Evolutionary conservation across 2,113 vertebrate genomes (phyloP).

Genomic region (Sardina pilchardus): DNA sequence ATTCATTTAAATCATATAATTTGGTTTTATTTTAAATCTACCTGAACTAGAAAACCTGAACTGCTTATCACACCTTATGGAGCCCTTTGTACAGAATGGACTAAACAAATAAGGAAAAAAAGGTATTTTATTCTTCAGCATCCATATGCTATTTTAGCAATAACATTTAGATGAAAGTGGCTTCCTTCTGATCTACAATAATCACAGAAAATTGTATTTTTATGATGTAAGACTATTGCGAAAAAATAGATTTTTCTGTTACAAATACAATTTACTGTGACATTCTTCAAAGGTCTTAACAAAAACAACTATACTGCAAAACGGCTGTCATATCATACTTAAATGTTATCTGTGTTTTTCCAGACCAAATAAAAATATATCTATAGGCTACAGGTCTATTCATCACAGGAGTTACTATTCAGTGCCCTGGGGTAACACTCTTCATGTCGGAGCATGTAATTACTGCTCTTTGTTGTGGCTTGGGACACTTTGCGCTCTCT

Average conservation of each 20-base stretch:
- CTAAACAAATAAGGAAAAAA: background rate
- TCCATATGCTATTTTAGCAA: too few species aligned
- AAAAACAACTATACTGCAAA: background rate
- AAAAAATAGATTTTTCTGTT: background rate
- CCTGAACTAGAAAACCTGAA: background rate
- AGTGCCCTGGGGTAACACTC: constrained; percentile 12
- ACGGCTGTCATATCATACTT: background rate
- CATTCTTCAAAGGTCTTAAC: background rate
- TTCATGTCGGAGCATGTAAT: constrained; percentile 39
- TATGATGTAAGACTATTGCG: background rate
- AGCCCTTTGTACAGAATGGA: background rate
- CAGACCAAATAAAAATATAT: background rate
- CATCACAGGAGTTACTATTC: background rate
- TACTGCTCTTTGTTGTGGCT: constrained; percentile 41
- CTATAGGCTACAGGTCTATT: background rate
- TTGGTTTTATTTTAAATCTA: background rate
- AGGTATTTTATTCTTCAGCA: background rate
- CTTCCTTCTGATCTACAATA: background rate
- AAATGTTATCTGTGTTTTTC: constrained; percentile 2
- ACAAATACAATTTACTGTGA: background rate
- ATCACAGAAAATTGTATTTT: background rate
- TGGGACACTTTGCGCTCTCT: constrained; percentile 24
- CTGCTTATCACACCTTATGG: background rate
- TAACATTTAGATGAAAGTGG: too few species aligned
- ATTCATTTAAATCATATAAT: background rate